Evolutionary conservation across 1,140 invertebrate genomes (phyloP).

Genomic region (Leptopilina clavipes): DNA sequence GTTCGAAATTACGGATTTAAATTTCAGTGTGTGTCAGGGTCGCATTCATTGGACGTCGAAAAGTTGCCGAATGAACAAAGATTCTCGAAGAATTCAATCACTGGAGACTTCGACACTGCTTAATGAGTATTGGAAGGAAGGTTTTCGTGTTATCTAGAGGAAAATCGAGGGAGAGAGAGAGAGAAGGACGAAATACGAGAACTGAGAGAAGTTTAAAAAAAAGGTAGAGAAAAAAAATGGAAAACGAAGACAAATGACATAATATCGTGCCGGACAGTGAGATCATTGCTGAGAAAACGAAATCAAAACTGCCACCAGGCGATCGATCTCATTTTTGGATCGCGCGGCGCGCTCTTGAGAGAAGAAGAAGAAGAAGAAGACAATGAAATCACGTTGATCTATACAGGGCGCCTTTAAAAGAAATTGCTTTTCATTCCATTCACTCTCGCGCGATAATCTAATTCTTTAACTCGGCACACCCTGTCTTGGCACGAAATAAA

Average conservation of each 20-base stretch:
- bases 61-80: constrained; percentile 14
- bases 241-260: constrained; percentile 73
- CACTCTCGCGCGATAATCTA: constrained; percentile 59
- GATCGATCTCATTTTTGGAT: constrained; percentile 66
- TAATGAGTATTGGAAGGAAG: constrained; percentile 14
- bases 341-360: constrained; percentile 37
- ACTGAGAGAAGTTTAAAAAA: background rate
- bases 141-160: background rate
- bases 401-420: constrained; percentile 51
- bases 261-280: constrained; percentile 68
- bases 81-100: constrained; percentile 17
- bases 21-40: background rate
- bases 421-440: constrained; percentile 63
- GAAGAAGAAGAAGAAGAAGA: constrained; percentile 43
- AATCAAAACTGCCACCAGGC: constrained; percentile 61
- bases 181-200: background rate
- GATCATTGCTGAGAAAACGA: constrained; percentile 66
- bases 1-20: background rate
- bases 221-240: constrained; percentile 30
- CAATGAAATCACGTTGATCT: constrained; percentile 68
- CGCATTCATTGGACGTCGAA: constrained; percentile 10
- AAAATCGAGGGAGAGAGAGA: background rate
- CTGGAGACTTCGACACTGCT: constrained; percentile 12
- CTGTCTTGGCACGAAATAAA: constrained; percentile 55
- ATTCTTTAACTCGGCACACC: constrained; percentile 47